Conservation (phyloP, 2,888 invertebrate species). For the Cephus pygmeus region DNA sequence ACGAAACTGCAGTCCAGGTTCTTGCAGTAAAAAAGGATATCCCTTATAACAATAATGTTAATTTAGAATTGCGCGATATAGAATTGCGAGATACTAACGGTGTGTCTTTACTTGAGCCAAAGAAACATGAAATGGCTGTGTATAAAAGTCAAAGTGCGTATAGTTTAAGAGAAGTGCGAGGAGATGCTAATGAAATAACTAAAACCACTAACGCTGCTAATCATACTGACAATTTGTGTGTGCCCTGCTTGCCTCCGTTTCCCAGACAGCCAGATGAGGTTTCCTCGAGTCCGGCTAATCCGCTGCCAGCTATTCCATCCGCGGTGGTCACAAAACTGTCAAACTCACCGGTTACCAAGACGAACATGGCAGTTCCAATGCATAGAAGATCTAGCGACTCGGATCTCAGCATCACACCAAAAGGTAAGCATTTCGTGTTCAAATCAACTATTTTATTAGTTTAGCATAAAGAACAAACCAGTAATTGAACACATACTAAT, state of each 20-base stretch:
- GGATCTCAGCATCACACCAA: slow-evolving; percentile 91
- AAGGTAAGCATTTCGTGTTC: slow-evolving; percentile 74
- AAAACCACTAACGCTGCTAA: slow-evolving; percentile 55
- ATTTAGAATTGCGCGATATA: slow-evolving; percentile 31
- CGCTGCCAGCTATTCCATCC: slow-evolving; percentile 36
- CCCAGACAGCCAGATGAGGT: slow-evolving; percentile 59
- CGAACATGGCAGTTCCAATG: slow-evolving; percentile 64
- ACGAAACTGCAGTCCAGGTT: slow-evolving; percentile 16
- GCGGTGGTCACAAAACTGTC: slow-evolving; percentile 70
- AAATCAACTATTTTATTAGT: not conserved
- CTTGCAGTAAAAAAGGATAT: slow-evolving; percentile 5
- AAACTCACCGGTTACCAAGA: slow-evolving; percentile 70
- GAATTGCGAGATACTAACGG: slow-evolving; percentile 9
- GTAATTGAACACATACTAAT: slow-evolving; percentile 15
- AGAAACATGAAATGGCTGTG: slow-evolving; percentile 31
- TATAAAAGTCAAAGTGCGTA: slow-evolving; percentile 41
- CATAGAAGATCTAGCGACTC: slow-evolving; percentile 92
- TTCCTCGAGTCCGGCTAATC: slow-evolving; percentile 52
- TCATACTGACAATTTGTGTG: slow-evolving; percentile 63
- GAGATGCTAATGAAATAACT: slow-evolving; percentile 32
- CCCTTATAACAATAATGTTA: slow-evolving; percentile 3
- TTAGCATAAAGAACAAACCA: not conserved
- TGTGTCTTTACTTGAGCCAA: slow-evolving; percentile 18
- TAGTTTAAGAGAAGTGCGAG: slow-evolving; percentile 37
- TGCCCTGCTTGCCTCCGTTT: slow-evolving; percentile 61